Evolutionary conservation across 2,113 vertebrate species (phyloP), one percentile per base, ranked within the genome.

Genomic region (Butastur rufipennis): DNA sequence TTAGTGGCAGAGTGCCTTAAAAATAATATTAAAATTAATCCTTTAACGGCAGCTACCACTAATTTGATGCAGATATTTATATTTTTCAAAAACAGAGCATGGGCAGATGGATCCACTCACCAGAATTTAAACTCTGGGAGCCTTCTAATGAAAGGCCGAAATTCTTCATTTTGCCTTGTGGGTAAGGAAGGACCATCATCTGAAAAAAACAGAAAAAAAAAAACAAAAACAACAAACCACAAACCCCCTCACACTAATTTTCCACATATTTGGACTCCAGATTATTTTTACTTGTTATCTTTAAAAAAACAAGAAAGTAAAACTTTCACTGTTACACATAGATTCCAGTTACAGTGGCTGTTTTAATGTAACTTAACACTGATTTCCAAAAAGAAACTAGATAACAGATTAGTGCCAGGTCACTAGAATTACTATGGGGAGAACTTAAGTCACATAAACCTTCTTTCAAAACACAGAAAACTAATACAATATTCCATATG

Each of bases 111-210:
- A 88, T 26, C 4, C 34, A 96, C 99, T 98, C 95, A 99, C 99
- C 99, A 99, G 97, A 99, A 99, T 96, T 99, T 99, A 96, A 99
- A 99, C 97, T 99, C 99, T 74, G 99, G 99, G 92, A 99, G 99
- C 98, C 99, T 99, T 93, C 99, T 98, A 93, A 99, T 99, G 98
- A 99, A 99, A 74, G 99, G 99, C 81, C 99, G 99, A 90, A 99
- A 99, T 96, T 99, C 99, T 96, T 99, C 99, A 3, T 99, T 99
- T 98, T 99, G 99, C 97, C 99, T 99, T 95, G 99, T 99, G 3
- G 99, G 99, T 93, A 99, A 98, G 40, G 99, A 98, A 88, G 99
- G 99, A 55, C 99, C 99, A 5, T 99, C 99, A 93, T 99, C 99
- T 99, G 94, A 27, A 96, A 93, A 47, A 50, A 43, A 56, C 11